These are phyloP conservation scores for Gasteruption jaculator DNA, from an alignment of 2,888 invertebrate genomes.

Conservation along the genomic window DNA sequence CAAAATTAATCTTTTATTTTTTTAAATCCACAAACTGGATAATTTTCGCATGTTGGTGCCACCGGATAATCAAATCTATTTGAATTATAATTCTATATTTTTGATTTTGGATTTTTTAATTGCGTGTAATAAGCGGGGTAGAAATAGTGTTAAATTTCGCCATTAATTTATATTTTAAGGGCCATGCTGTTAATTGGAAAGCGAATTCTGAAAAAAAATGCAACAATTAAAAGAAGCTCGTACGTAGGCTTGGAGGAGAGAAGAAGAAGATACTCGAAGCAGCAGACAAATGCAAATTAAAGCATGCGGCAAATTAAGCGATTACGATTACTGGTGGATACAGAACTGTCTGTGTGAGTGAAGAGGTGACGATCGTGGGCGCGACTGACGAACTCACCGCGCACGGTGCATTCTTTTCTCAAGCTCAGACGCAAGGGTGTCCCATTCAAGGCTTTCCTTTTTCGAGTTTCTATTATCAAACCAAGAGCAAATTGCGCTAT, in stretches of 20 bases:
- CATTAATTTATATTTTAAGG: slow-evolving; percentile 11
- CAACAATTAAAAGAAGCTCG: too few species aligned
- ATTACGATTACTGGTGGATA: slow-evolving; percentile 42
- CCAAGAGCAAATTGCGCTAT: slow-evolving; percentile 85
- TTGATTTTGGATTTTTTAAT: slow-evolving; percentile 14
- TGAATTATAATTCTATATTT: too few species aligned
- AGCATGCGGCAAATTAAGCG: slow-evolving; percentile 39
- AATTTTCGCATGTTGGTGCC: too few species aligned
- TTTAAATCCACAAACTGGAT: too few species aligned
- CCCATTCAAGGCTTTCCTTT: slow-evolving; percentile 76
- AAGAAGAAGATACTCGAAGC: too few species aligned
- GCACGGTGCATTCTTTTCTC: slow-evolving; percentile 90
- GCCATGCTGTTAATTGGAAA: slow-evolving; percentile 12
- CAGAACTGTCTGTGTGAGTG: slow-evolving; percentile 48
- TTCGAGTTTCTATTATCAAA: slow-evolving; percentile 75
- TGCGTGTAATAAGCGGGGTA: too few species aligned
- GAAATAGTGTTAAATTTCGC: slow-evolving; percentile 16
- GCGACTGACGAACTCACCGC: slow-evolving; percentile 67
- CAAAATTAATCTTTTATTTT: too few species aligned
- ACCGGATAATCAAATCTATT: too few species aligned
- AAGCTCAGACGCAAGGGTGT: slow-evolving; percentile 82
- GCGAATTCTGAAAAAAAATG: too few species aligned
- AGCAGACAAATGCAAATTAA: too few species aligned
- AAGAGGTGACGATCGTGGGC: slow-evolving; percentile 48
- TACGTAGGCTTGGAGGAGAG: too few species aligned